A percentile compares a stretch with the other conserved stretches of the same genome.
These are phyloP conservation scores for Gymnobelideus leadbeateri DNA, from an alignment of 2,113 vertebrate species.

Conservation along the genomic window DNA sequence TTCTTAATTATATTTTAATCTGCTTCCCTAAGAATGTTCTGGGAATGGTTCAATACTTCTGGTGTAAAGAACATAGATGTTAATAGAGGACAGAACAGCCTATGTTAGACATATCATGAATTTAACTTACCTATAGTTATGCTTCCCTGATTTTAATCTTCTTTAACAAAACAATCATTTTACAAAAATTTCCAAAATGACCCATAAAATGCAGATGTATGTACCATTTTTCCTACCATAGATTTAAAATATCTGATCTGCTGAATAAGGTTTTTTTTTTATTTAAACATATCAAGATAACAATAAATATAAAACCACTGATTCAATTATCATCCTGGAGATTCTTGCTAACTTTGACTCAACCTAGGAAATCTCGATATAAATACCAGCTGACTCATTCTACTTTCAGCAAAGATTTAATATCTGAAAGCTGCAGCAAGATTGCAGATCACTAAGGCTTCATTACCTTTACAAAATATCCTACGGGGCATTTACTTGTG, in stretches of 20 bases:
- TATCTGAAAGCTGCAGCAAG: slow-evolving; percentile 41
- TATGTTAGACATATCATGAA: background rate
- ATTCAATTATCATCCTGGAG: background rate
- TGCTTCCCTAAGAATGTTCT: background rate
- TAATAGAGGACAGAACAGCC: background rate
- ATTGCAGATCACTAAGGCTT: slow-evolving; percentile 55
- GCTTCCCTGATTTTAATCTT: background rate
- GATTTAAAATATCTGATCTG: background rate
- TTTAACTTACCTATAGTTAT: background rate
- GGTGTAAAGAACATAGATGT: background rate
- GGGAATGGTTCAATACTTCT: background rate
- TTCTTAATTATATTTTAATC: background rate
- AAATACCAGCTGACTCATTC: background rate
- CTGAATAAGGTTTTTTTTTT: slow-evolving; percentile 13
- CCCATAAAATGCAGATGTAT: background rate
- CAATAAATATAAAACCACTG: slow-evolving; percentile 19
- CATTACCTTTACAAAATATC: slow-evolving; percentile 71
- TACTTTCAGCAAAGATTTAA: slow-evolving; percentile 56
- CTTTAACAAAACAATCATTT: background rate
- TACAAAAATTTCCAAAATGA: background rate
- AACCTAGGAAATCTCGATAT: slow-evolving; percentile 32
- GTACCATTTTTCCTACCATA: background rate
- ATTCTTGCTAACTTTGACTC: slow-evolving; percentile 20
- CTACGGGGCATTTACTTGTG: slow-evolving; percentile 67
- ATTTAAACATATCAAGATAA: slow-evolving; percentile 34